These are phyloP conservation scores for Pygoscelis adeliae DNA, from an alignment of 2,113 vertebrate species.

Conservation along the genomic window DNA sequence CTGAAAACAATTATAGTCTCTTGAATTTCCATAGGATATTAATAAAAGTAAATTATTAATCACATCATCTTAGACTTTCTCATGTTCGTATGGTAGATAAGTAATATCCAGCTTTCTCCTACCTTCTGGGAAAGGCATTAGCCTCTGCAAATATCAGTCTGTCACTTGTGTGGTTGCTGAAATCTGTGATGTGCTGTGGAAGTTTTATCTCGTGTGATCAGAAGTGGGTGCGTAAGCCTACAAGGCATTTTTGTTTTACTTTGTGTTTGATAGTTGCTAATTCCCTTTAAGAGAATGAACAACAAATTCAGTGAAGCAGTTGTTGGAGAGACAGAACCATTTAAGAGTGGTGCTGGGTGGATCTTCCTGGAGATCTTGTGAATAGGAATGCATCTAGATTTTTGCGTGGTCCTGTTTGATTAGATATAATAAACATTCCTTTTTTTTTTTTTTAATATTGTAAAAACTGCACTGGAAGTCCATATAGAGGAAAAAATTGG, in stretches of 20 bases:
- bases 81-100: neutral
- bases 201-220: neutral
- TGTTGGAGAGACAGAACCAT: neutral
- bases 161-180: neutral
- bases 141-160: neutral
- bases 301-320: neutral
- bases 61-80: neutral
- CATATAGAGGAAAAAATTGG: neutral
- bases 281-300: neutral
- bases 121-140: neutral
- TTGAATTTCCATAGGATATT: neutral
- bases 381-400: neutral
- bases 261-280: neutral
- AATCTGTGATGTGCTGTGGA: neutral
- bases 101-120: neutral
- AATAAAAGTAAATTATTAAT: neutral
- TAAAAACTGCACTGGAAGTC: neutral
- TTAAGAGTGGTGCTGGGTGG: neutral
- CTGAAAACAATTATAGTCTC: neutral
- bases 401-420: neutral
- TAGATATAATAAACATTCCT: neutral
- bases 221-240: neutral
- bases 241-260: neutral
- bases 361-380: neutral
- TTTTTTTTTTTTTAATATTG: neutral